phyloP scores from a whole-genome alignment of 2,113 vertebrate species.

The Polypterus bichir region DNA sequence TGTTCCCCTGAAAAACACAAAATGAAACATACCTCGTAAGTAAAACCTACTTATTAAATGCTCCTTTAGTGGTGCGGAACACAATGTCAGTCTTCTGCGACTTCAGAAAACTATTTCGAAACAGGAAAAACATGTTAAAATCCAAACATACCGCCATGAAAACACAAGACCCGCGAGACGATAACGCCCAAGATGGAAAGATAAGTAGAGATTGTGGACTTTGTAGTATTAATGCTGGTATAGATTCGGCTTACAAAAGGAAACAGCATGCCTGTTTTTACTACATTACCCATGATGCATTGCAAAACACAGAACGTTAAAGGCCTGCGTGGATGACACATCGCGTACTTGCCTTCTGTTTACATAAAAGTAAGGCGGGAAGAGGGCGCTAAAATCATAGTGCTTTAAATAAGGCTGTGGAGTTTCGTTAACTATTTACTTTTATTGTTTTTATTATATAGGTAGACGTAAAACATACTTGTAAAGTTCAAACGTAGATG shows the following conservation, averaged over 20 bases:
- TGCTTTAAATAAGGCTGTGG: not conserved
- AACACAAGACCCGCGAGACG: conserved; percentile 54
- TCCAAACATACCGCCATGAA: conserved; percentile 50
- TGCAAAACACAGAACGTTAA: not conserved
- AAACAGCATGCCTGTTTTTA: not conserved
- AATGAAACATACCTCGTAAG: not conserved
- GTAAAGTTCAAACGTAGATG: no score
- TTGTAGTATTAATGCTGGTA: conserved; percentile 21
- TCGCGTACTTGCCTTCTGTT: no score
- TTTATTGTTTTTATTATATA: no score
- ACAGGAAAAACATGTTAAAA: conserved; percentile 15
- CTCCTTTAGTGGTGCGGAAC: not conserved
- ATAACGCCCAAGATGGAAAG: not conserved
- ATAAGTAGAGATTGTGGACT: conserved; percentile 18
- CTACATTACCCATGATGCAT: conserved; percentile 10
- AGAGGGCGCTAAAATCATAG: not conserved
- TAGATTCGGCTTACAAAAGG: not conserved
- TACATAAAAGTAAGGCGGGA: not conserved
- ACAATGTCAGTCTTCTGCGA: not conserved
- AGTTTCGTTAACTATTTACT: no score
- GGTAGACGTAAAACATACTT: no score
- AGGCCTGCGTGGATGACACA: not conserved
- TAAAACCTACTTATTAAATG: not conserved
- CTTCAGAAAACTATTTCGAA: not conserved
- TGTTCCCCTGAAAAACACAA: not conserved